These are phyloP conservation scores for Drosophila pruinosa DNA, from an alignment of 1,140 invertebrate genomes.

Conservation along the genomic window DNA sequence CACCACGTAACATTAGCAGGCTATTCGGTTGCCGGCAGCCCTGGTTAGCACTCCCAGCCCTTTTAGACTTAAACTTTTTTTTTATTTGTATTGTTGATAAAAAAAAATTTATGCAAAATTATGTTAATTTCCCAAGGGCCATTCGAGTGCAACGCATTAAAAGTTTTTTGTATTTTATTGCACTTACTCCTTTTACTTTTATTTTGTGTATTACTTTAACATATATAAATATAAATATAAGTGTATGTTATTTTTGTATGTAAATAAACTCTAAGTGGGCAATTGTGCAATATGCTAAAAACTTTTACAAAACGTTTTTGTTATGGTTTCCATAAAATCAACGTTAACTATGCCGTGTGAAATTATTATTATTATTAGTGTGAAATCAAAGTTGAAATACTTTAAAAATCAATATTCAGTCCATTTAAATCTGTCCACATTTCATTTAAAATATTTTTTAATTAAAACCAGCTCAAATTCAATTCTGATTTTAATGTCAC, in stretches of 20 bases:
- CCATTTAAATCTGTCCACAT: not conserved
- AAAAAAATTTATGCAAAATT: slow-evolving; percentile 67
- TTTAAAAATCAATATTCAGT: too few relatives aligned
- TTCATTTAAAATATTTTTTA: not conserved
- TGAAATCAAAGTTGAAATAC: too few relatives aligned
- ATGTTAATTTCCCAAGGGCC: slow-evolving; percentile 72
- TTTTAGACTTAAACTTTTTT: slow-evolving; percentile 37
- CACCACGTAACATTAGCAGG: slow-evolving; percentile 43
- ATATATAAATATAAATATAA: too few relatives aligned
- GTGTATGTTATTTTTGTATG: not conserved
- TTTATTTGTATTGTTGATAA: slow-evolving; percentile 46
- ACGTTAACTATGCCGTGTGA: too few relatives aligned
- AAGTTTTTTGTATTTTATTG: slow-evolving; percentile 60
- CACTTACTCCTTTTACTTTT: slow-evolving; percentile 26
- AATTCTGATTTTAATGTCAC: slow-evolving; percentile 6
- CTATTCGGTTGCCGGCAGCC: slow-evolving; percentile 7
- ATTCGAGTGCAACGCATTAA: slow-evolving; percentile 65
- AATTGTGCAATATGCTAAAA: too few relatives aligned
- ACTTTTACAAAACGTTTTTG: too few relatives aligned
- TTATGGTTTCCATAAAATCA: too few relatives aligned
- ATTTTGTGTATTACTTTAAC: too few relatives aligned
- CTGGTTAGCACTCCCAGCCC: not conserved
- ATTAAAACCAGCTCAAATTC: not conserved
- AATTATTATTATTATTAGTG: too few relatives aligned
- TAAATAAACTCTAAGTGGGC: too few relatives aligned